Base-by-base conservation (phyloP, 2,797 vertebrate genomes). In the Chaunax sp. region DNA sequence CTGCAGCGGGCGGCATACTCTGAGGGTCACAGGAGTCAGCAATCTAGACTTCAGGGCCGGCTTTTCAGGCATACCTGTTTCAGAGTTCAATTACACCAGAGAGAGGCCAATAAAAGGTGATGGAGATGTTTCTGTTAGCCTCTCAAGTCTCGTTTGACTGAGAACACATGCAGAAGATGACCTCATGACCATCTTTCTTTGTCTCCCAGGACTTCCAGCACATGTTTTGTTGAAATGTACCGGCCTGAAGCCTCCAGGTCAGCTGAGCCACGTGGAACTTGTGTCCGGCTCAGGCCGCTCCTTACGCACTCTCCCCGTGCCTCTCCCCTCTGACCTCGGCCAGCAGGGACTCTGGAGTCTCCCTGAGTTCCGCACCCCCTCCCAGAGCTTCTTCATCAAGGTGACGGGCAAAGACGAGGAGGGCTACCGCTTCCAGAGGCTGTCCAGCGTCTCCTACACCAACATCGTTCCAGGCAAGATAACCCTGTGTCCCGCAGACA, bases 11-110 rank as follows among this genome's bases (percentile, higher is more conserved):
- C 95, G 96, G 7, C 96, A 99, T 66, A 98, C 96, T 0, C 93
- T 98, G 79, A 94, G 97, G 80, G 94, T 99, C 78, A 97, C 96
- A 0, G 97, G 97, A 19, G 93, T 98, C 89, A 99, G 97, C 79
- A 90, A 78, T 64, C 77, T 99, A 3, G 94, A 95, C 90, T 98
- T 99, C 72, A 94, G 92, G 19, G 96, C 96, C 0, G 94, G 96
- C 14, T 99, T 98, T 85, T 96, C 95, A 78, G 93, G 88, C 1
- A 56, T 91, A 18, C 92, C 87, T 0, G 94, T 94, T 0, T 82
- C 92, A 0, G 95, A 96, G 73, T 92, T 93, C 74, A 94, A 87
- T 78, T 92, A 92, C 41, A 95, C 93, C 5, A 91, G 94, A 22
- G 95, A 96, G 78, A 93, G 92, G 81, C 97, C 95, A 0, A 84